Conservation (phyloP, 2,888 invertebrate genomes). For the Agonum fuliginosum region DNA sequence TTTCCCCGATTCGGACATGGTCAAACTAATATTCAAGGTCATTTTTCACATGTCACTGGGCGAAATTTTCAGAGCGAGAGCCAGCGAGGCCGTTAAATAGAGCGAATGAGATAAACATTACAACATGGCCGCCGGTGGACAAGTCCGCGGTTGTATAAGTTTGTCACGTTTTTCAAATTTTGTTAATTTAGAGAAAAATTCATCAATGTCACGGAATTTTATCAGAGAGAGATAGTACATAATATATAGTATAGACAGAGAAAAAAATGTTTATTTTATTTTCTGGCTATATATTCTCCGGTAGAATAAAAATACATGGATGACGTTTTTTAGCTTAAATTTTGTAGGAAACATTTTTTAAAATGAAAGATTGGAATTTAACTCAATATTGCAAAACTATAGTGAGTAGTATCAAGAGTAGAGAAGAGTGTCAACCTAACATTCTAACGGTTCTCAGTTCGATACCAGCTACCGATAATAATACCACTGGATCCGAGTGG, state of each 20-base stretch:
- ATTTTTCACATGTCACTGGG: neutral
- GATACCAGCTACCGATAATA: no score
- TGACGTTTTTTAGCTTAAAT: no score
- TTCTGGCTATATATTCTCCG: no score
- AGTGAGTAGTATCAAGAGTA: no score
- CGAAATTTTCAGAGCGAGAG: neutral
- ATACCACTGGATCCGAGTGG: no score
- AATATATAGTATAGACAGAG: constrained; percentile 18
- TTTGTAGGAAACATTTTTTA: no score
- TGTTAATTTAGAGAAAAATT: constrained; percentile 43
- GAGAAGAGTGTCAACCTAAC: no score
- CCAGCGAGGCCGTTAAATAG: constrained; percentile 42
- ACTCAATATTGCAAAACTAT: no score
- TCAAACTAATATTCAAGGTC: constrained; percentile 25
- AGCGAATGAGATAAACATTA: constrained; percentile 21
- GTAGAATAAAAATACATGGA: no score
- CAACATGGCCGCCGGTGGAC: constrained; percentile 9
- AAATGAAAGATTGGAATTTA: no score
- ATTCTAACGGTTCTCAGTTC: no score
- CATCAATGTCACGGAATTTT: constrained; percentile 33
- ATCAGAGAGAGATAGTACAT: constrained; percentile 9
- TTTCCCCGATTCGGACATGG: neutral
- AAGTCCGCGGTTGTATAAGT: constrained; percentile 18
- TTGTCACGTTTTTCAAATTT: constrained; percentile 40
- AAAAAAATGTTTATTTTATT: no score